Base-by-base conservation (phyloP, 2,888 invertebrate species). In the Drosophila longiperda region DNA sequence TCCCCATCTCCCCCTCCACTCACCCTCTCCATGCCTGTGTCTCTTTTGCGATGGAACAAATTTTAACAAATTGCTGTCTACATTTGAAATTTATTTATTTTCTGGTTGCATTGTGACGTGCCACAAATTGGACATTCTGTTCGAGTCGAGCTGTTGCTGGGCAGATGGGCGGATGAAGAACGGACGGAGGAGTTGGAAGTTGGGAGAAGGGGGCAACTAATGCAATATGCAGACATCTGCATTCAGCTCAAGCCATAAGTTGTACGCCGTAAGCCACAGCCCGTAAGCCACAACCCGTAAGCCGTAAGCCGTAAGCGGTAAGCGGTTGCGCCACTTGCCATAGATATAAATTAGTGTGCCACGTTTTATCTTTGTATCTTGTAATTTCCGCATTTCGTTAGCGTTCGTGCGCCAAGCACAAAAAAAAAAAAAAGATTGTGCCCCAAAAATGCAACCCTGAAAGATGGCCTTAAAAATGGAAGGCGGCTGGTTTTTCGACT, bases 351-450 rank as follows among this genome's bases (percentile, higher is more conserved):
- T 77, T 77, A 75, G 34, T 20, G 34, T 26, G 49, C 40, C 58
- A 52, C 55, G 33, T 63, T 74, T 74, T 82, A 82, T 82, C 82
- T 80, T 67, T 66, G 72, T 69, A 85, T 85, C 86, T 85, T 74
- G 79, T 82, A 82, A 82, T 82, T 82, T 82, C 83, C 82, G 83
- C 73, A 80, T 73, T 71, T 73, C 66, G 79, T 70, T 74, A 58
- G 70, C 58, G 53, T 53, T 54, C 40, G 52, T n/a, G n/a, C 29
- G 7, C 20, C 29, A 11, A 29, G 15, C 17, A 58, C 42, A 36
- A 40, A 23, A 53, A 63, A 62, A 54, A 12, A 38, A 52, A 61
- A 49, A 53, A 32, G 34, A 62, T 49, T 29, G 29, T 45, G 45
- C 20, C 42, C 48, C 23, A 54, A 60, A 59, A 60, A 20, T 61